A percentile compares a stretch with the other conserved stretches of the same genome.
These are phyloP conservation scores for Phymastichus coffea DNA, from an alignment of 1,140 invertebrate species.

Conservation along the genomic window DNA sequence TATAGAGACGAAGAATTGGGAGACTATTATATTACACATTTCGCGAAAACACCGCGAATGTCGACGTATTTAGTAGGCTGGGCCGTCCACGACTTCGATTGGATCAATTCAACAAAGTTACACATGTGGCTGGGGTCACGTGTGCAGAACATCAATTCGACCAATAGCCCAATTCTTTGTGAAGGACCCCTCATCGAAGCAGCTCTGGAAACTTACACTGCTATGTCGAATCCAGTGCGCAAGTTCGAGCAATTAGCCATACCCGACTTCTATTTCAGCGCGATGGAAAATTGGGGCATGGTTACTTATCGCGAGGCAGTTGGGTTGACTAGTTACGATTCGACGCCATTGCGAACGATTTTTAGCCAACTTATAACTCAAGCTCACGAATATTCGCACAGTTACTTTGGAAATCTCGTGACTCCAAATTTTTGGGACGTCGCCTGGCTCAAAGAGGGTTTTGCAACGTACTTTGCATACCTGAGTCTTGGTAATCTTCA, in stretches of 20 bases:
- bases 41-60: slow-evolving; percentile 64
- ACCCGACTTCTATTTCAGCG: slow-evolving; percentile 73
- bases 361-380: slow-evolving; percentile 59
- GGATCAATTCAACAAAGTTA: slow-evolving; percentile 33
- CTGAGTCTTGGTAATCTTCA: slow-evolving; percentile 55
- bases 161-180: slow-evolving; percentile 19
- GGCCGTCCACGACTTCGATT: slow-evolving; percentile 69
- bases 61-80: slow-evolving; percentile 77
- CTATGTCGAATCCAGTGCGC: slow-evolving; percentile 43
- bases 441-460: slow-evolving; percentile 83
- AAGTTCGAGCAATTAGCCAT: slow-evolving; percentile 73
- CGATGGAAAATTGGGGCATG: slow-evolving; percentile 75
- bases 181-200: slow-evolving; percentile 27
- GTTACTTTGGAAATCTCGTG: slow-evolving; percentile 79
- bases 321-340: slow-evolving; percentile 65
- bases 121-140: slow-evolving; percentile 1
- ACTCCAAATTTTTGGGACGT: slow-evolving; percentile 76
- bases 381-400: slow-evolving; percentile 81
- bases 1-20: too few species aligned
- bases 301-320: slow-evolving; percentile 69
- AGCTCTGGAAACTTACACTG: slow-evolving; percentile 27
- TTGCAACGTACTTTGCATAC: slow-evolving; percentile 75
- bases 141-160: background rate
- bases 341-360: slow-evolving; percentile 60
- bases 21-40: slow-evolving; percentile 44